phyloP scores from a whole-genome alignment of 1,140 invertebrate genomes.

The Hylyphantes graminicola region DNA sequence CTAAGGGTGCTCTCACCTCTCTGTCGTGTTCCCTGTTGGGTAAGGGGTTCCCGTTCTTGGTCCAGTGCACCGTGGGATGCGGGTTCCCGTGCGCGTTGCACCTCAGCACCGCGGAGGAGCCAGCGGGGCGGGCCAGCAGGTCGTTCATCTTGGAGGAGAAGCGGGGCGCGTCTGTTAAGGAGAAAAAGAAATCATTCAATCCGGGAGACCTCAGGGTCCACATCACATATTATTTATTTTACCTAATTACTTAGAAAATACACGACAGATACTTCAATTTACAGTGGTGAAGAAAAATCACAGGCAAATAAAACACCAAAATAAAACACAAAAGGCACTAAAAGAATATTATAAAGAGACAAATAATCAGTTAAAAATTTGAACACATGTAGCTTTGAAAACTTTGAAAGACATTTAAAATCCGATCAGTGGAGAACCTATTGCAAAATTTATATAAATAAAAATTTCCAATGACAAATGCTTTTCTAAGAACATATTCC shows the following conservation, averaged over 20 bases:
- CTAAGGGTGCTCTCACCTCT: constrained; percentile 8
- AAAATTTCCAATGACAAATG: too few relatives aligned
- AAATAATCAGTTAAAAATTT: too few relatives aligned
- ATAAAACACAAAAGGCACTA: too few relatives aligned
- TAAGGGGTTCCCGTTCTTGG: not conserved
- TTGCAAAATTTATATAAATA: too few relatives aligned
- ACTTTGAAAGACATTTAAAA: too few relatives aligned
- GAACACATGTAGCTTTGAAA: too few relatives aligned
- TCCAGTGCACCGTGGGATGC: constrained; percentile 6
- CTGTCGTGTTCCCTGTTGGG: constrained; percentile 14
- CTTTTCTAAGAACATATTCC: too few relatives aligned
- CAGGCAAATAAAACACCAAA: too few relatives aligned
- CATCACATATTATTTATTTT: not conserved
- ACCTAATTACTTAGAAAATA: not conserved
- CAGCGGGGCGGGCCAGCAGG: constrained; percentile 75
- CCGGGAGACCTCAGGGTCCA: not conserved
- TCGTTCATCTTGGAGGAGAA: constrained; percentile 12
- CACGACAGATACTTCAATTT: not conserved
- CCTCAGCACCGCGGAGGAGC: constrained; percentile 74
- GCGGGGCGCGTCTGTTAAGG: constrained; percentile 4
- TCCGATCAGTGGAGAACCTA: not conserved
- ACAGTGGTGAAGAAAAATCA: too few relatives aligned
- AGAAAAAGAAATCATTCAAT: not conserved
- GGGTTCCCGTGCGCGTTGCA: constrained; percentile 73
- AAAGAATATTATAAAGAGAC: too few relatives aligned